Evolutionary conservation across 2,888 invertebrate species (phyloP), one percentile per base, ranked within the genome.

Genomic region (Eupithecia abbreviata): DNA sequence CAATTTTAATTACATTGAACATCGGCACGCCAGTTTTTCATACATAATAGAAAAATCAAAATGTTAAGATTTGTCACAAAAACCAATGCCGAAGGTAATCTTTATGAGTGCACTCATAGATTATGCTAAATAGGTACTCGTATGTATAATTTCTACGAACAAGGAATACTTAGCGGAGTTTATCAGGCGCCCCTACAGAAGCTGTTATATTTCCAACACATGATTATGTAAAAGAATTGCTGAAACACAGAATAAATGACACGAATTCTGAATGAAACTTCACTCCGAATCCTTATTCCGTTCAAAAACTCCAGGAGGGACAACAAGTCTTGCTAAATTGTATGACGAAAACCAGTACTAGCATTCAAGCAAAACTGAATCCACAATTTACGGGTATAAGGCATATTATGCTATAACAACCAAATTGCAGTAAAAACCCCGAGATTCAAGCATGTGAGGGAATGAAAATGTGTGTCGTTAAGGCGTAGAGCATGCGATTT

Each of bases 161-260:
- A 81, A 79, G 82, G 92, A 89, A 92, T 91, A 91, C 90, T 81
- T 89, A 91, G 83, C 83, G 85, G 86, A 90, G 87, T 91, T 92
- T 91, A 92, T 90, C 89, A 91, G 83, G 71, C 84, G 74, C 88
- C 90, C 92, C 91, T 87, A 85, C 91, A 92, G 92, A 93, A 91
- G 90, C 91, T 91, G 93, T 92, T 94, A 92, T 93, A 92, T 93
- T 94, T 93, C 91, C 92, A 93, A 91, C 94, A 93, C 93, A 92
- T 94, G 93, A 94, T 94, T 94, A 94, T 94, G 94, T 94, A 91
- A 94, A 94, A 94, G 92, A 93, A 94, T 92, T 92, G 90, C 84
- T 47, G 83, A 89, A 90, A 90, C 91, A 67, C 55, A 77, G 74
- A 70, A 69, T 15, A 30, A 42, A 47, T 41, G 43, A 43, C 47